Evolutionary conservation across 2,113 vertebrate genomes (phyloP).

Genomic region (Mastomys natalensis): DNA sequence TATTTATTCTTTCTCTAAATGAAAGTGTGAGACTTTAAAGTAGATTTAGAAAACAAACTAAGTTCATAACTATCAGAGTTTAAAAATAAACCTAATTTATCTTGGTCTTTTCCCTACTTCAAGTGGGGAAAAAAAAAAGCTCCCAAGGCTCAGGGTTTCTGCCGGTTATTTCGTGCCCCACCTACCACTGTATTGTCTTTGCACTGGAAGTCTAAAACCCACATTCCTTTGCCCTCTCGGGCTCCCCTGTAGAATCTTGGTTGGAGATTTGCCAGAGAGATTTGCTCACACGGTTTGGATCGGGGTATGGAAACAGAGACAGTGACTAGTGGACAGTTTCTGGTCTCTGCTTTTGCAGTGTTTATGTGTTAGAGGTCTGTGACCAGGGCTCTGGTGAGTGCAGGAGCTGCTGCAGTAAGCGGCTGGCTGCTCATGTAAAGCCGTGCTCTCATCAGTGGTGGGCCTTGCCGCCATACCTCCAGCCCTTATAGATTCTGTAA

Average conservation of each 20-base stretch:
- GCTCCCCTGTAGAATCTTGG: not conserved
- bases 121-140: not conserved
- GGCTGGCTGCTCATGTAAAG: not conserved
- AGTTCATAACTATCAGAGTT: not conserved
- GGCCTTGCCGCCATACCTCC: not conserved
- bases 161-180: not conserved
- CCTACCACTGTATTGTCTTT: not conserved
- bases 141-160: not conserved
- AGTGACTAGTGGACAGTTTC: not conserved
- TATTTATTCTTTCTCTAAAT: not conserved
- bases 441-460: no score
- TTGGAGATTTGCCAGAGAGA: not conserved
- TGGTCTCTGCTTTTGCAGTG: not conserved
- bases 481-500: not conserved
- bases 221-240: no score
- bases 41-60: slow-evolving; percentile 37
- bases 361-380: not conserved
- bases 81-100: not conserved
- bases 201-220: not conserved
- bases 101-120: not conserved
- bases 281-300: not conserved
- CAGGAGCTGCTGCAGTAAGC: not conserved
- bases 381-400: not conserved
- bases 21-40: not conserved
- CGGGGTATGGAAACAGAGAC: not conserved